Evolutionary conservation across 2,113 vertebrate species (phyloP).

Genomic region (Anarhynchus alexandrinus): DNA sequence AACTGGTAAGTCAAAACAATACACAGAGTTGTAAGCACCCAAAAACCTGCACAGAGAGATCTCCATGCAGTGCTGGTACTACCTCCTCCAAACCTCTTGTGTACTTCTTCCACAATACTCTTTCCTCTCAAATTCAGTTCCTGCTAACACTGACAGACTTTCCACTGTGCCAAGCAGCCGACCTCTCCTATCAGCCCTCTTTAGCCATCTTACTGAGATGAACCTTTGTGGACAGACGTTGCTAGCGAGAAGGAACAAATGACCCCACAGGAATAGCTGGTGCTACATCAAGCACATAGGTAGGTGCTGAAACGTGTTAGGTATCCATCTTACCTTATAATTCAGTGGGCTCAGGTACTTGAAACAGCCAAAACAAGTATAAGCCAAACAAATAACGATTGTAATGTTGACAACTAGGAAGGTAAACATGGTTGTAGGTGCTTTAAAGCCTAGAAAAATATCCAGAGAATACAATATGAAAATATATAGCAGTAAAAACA

Average conservation of each 20-base stretch:
- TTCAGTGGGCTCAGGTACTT: slow-evolving; percentile 89
- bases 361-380: slow-evolving; percentile 89
- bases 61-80: background rate
- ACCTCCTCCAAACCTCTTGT: background rate
- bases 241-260: background rate
- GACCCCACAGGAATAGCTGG: background rate
- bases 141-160: background rate
- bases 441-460: slow-evolving; percentile 80
- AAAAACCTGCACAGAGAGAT: background rate
- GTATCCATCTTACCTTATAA: slow-evolving; percentile 79
- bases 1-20: background rate
- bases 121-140: background rate
- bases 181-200: background rate
- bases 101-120: background rate
- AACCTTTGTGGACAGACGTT: background rate
- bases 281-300: background rate
- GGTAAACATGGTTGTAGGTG: slow-evolving; percentile 86
- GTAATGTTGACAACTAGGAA: slow-evolving; percentile 84
- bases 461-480: background rate
- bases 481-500: background rate
- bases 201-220: background rate
- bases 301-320: background rate
- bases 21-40: background rate
- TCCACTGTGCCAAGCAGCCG: background rate
- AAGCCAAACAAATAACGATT: slow-evolving; percentile 77